A percentile compares a stretch with the other conserved stretches of the same genome.
These are phyloP conservation scores for Entosphenus tridentatus DNA, from an alignment of 2,113 vertebrate species.

Conservation along the genomic window DNA sequence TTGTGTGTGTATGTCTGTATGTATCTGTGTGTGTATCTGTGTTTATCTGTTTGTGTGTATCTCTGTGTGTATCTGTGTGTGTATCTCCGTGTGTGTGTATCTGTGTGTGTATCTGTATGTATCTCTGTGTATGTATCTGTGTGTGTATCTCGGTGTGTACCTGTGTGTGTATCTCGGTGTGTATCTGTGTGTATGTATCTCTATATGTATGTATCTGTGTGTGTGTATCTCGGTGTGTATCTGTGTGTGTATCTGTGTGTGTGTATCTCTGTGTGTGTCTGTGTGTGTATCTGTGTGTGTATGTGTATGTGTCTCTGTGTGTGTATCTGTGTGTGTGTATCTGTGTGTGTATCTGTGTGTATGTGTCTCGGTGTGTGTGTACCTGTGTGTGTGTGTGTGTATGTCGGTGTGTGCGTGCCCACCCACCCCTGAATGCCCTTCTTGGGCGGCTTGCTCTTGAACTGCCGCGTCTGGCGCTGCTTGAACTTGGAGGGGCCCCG, in stretches of 20 bases:
- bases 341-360: not conserved
- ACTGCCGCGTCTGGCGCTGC: slow-evolving; percentile 74
- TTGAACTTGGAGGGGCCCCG: slow-evolving; percentile 93
- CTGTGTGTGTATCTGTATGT: no score
- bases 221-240: not conserved
- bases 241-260: not conserved
- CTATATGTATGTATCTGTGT: not conserved
- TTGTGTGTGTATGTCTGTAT: no score
- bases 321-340: not conserved
- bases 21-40: no score
- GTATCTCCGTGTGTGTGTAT: no score
- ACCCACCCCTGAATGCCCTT: slow-evolving; percentile 79
- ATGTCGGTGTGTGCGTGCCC: not conserved
- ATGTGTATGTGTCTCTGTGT: not conserved
- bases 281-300: not conserved
- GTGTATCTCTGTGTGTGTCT: not conserved
- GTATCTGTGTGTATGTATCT: not conserved
- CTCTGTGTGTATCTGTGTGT: no score
- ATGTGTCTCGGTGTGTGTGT: not conserved
- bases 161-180: not conserved
- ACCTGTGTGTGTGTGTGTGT: not conserved
- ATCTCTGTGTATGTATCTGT: no score
- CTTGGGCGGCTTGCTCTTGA: slow-evolving; percentile 96
- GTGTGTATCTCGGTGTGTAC: no score
- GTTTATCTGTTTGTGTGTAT: no score